Conservation (phyloP, 2,888 invertebrate genomes). For the Ceramica pisi region DNA sequence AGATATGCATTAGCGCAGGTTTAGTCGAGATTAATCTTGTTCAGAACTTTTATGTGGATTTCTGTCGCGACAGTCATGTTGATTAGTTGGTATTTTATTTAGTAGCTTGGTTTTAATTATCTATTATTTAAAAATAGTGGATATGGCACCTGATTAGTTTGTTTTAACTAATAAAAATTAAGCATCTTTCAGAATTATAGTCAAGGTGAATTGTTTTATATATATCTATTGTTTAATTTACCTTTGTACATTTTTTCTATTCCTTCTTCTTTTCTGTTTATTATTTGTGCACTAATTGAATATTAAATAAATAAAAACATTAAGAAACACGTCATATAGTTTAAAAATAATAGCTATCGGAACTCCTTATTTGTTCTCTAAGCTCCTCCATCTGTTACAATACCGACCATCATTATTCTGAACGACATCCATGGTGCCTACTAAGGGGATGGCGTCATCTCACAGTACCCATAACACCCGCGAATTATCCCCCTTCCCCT, state of each 20-base stretch:
- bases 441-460: slow-evolving; percentile 43
- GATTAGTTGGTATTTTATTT: background rate
- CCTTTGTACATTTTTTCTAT: too few relatives aligned
- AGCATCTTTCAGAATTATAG: too few relatives aligned
- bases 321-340: background rate
- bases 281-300: too few relatives aligned
- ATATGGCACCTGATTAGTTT: background rate
- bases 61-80: slow-evolving; percentile 3
- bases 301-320: background rate
- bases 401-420: slow-evolving; percentile 18
- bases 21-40: slow-evolving; percentile 32
- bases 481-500: slow-evolving; percentile 54
- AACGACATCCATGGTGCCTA: slow-evolving; percentile 30
- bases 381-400: background rate
- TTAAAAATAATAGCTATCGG: background rate
- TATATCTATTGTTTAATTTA: too few relatives aligned
- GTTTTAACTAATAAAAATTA: background rate
- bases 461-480: slow-evolving; percentile 44
- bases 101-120: background rate
- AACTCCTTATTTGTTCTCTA: background rate
- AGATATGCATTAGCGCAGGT: slow-evolving; percentile 45
- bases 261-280: too few relatives aligned
- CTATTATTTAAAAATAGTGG: background rate
- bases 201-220: too few relatives aligned
- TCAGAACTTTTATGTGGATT: slow-evolving; percentile 15